Conservation (phyloP, 2,113 vertebrate genomes). For the Charadrius vociferus region DNA sequence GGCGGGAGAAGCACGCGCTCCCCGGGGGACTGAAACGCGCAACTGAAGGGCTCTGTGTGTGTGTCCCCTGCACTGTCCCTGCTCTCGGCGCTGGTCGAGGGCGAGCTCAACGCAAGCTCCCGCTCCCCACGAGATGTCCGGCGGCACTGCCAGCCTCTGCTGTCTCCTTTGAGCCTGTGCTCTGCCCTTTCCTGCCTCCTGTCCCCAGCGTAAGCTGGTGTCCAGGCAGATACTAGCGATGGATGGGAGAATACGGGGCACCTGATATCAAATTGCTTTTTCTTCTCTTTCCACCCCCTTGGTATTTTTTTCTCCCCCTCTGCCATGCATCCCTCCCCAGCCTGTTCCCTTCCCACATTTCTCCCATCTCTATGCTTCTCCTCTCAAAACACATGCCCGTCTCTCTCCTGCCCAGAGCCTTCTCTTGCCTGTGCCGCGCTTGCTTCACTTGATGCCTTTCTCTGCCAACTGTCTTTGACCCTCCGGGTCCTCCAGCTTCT, state of each 20-base stretch:
- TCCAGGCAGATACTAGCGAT: not conserved
- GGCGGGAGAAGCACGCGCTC: not conserved
- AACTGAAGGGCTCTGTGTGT: accelerated
- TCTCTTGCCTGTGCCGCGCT: not conserved
- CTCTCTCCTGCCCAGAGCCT: not conserved
- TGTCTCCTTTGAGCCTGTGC: not conserved
- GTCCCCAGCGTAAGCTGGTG: not conserved
- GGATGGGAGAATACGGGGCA: not conserved
- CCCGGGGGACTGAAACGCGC: accelerated
- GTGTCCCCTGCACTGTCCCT: not conserved
- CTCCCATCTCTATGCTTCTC: not conserved
- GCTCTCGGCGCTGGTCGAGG: not conserved
- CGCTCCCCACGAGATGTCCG: not conserved
- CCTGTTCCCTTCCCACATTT: not conserved
- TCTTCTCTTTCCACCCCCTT: not conserved
- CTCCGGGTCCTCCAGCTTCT: not conserved
- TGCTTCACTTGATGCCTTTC: not conserved
- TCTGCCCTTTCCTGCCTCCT: not conserved
- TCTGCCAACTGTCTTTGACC: not conserved
- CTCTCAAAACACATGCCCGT: not conserved
- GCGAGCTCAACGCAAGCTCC: not conserved
- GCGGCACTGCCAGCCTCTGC: not conserved
- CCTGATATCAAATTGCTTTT: not conserved
- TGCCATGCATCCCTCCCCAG: not conserved
- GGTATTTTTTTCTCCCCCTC: not conserved